A percentile compares a stretch with the other conserved stretches of the same genome.
These are phyloP conservation scores for Scolopax bukidnonensis DNA, from an alignment of 2,797 vertebrate species.

Conservation along the genomic window DNA sequence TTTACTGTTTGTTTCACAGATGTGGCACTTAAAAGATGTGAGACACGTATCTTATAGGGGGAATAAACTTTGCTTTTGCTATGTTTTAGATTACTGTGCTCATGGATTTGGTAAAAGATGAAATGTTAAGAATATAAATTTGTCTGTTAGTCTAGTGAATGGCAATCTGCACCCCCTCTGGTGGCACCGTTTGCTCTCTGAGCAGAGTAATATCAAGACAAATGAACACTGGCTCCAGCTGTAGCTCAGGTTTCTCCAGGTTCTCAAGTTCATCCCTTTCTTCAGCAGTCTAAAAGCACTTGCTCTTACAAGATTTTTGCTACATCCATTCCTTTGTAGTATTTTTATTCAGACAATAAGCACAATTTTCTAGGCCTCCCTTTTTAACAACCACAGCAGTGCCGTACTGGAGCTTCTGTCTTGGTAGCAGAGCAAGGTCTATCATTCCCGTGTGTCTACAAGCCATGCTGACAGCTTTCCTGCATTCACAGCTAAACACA, in stretches of 20 bases:
- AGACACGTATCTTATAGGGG: background rate
- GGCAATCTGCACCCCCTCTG: accelerated
- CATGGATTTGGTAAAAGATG: background rate
- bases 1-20: background rate
- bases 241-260: background rate
- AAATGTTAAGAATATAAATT: background rate
- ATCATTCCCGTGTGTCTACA: background rate
- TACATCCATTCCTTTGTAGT: background rate
- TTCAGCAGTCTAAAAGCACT: background rate
- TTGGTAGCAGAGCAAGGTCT: background rate
- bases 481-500: background rate
- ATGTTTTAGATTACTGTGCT: accelerated
- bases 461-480: background rate
- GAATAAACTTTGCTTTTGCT: background rate
- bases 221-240: background rate
- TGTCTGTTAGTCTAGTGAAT: background rate
- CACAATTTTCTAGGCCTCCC: background rate
- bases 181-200: background rate
- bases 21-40: background rate
- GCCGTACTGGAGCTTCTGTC: background rate
- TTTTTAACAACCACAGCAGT: background rate
- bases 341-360: background rate
- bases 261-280: background rate
- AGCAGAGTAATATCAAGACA: background rate
- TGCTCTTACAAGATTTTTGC: background rate